Conservation (phyloP, 2,797 vertebrate genomes). For the Galago senegalensis region DNA sequence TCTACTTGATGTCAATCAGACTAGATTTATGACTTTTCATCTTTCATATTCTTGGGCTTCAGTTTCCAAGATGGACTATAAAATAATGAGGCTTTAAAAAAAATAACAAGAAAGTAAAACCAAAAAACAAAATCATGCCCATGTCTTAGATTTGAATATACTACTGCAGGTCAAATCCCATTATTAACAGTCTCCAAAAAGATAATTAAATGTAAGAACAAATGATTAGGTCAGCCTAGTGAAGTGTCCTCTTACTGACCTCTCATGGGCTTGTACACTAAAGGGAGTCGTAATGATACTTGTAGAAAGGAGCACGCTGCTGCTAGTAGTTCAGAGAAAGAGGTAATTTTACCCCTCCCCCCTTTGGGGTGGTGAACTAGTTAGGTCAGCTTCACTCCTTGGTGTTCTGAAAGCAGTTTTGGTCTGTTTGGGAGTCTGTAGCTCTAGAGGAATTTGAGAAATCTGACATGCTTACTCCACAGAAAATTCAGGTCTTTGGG, state of each 20-base stretch:
- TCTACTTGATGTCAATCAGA: conserved; percentile 2
- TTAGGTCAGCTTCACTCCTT: conserved; percentile 3
- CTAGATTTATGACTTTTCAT: neutral
- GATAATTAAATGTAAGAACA: neutral
- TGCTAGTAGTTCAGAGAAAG: neutral
- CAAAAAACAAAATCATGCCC: neutral
- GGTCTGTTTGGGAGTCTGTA: neutral
- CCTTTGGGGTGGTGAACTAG: neutral
- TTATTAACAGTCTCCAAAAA: neutral
- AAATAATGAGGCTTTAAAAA: neutral
- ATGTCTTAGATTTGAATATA: neutral
- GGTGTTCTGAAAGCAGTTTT: neutral
- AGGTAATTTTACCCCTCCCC: neutral
- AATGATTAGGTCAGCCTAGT: neutral
- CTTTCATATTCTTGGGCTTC: conserved; percentile 39
- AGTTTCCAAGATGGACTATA: neutral
- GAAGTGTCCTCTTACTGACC: neutral
- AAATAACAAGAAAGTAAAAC: neutral
- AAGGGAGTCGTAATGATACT: neutral
- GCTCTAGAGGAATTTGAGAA: conserved; percentile 8
- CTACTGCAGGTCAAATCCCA: neutral
- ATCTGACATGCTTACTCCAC: neutral
- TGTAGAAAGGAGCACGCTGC: neutral
- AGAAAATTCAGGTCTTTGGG: conserved; percentile 16
- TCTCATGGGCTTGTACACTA: too few species aligned